Percentiles rank a stretch among this genome's conserved stretches.
Evolutionary conservation across 2,113 vertebrate species (phyloP).

Genomic region (Vulpes lagopus): DNA sequence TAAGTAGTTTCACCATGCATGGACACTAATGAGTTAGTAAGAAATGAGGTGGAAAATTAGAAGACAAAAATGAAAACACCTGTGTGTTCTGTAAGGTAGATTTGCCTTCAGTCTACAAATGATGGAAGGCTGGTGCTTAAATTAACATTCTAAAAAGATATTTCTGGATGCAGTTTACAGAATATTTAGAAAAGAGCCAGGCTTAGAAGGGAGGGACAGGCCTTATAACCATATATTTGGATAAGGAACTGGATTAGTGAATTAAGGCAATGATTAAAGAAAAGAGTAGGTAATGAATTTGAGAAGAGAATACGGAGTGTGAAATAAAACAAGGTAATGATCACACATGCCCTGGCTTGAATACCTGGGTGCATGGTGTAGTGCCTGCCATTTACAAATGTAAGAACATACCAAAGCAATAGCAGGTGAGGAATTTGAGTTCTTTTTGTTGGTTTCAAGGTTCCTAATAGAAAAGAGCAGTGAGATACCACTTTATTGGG

Average conservation of each 20-base stretch:
- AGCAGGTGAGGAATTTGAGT: slow-evolving; percentile 2
- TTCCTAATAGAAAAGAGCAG: not conserved
- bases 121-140: slow-evolving; percentile 26
- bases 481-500: not conserved
- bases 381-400: not conserved
- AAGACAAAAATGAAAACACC: not conserved
- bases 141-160: slow-evolving; percentile 34
- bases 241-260: slow-evolving; percentile 10
- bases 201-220: not conserved
- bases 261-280: slow-evolving; percentile 36
- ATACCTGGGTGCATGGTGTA: not conserved
- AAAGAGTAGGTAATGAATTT: not conserved
- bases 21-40: not conserved
- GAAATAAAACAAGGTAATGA: not conserved
- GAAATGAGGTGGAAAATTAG: slow-evolving; percentile 28
- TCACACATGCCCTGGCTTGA: not conserved
- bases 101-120: slow-evolving; percentile 33
- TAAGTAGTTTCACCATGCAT: not conserved
- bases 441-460: slow-evolving; percentile 40
- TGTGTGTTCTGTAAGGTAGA: not conserved
- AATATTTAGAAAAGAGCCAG: slow-evolving; percentile 13
- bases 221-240: not conserved
- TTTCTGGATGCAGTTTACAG: not conserved
- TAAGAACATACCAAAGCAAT: not conserved
- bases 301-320: not conserved